These are phyloP conservation scores for Aricia artaxerxes DNA, from an alignment of 2,888 invertebrate genomes.

Conservation along the genomic window DNA sequence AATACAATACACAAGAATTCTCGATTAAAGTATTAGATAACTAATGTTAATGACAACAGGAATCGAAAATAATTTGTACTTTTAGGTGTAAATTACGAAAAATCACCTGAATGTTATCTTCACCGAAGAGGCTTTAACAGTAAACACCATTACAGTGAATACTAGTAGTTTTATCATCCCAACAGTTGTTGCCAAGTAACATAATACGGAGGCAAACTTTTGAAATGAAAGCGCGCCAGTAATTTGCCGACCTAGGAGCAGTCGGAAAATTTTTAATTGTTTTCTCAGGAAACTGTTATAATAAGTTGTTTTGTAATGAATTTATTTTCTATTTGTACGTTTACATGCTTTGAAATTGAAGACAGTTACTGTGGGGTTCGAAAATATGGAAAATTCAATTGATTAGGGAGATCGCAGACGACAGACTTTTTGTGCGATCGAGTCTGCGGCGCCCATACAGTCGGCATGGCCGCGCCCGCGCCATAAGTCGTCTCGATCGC, in stretches of 20 bases:
- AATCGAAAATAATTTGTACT: too few relatives aligned
- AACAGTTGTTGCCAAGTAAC: slow-evolving; percentile 14
- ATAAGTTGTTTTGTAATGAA: not conserved
- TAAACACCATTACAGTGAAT: not conserved
- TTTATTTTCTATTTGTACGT: not conserved
- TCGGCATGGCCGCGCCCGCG: too few relatives aligned
- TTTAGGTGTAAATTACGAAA: too few relatives aligned
- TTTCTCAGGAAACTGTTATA: not conserved
- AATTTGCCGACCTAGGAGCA: slow-evolving; percentile 27
- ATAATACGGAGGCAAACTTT: slow-evolving; percentile 21
- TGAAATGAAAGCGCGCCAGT: slow-evolving; percentile 1
- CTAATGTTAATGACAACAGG: too few relatives aligned
- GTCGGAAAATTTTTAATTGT: slow-evolving; percentile 16
- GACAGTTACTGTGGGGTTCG: not conserved
- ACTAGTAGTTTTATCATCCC: slow-evolving; percentile 10
- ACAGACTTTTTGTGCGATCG: too few relatives aligned
- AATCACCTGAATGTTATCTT: too few relatives aligned
- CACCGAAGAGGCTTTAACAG: not conserved
- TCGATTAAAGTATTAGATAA: too few relatives aligned
- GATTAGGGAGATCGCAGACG: not conserved
- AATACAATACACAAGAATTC: too few relatives aligned
- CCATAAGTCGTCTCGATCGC: too few relatives aligned
- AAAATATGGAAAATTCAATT: not conserved
- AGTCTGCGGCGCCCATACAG: too few relatives aligned
- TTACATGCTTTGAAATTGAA: not conserved